Evolutionary conservation across 2,888 invertebrate genomes (phyloP).

Genomic region (Caenorhabditis afra): DNA sequence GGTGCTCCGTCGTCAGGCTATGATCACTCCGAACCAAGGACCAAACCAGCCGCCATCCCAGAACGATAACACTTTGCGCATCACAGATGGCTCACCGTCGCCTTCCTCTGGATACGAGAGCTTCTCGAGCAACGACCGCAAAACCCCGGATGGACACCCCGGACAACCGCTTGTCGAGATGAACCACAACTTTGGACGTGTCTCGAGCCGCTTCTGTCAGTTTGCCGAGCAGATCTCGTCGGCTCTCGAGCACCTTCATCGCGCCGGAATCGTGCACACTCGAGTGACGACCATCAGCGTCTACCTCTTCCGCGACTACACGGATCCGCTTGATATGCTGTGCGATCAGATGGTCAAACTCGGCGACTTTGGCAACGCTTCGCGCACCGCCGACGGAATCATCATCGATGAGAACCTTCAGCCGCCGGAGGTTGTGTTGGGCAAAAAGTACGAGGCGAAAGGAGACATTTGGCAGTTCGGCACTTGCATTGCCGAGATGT

Average conservation of each 20-base stretch:
- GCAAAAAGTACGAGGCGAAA: slow-evolving; percentile 57
- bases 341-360: slow-evolving; percentile 65
- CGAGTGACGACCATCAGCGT: slow-evolving; percentile 57
- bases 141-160: slow-evolving; percentile 18
- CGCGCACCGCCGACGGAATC: slow-evolving; percentile 27
- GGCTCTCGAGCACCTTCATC: slow-evolving; percentile 59
- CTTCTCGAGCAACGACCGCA: slow-evolving; percentile 39
- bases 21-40: slow-evolving; percentile 18
- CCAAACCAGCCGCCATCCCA: slow-evolving; percentile 1
- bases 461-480: slow-evolving; percentile 69
- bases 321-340: slow-evolving; percentile 58
- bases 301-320: slow-evolving; percentile 56
- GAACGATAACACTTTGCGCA: slow-evolving; percentile 15
- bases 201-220: slow-evolving; percentile 51
- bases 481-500: slow-evolving; percentile 62
- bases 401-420: slow-evolving; percentile 45
- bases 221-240: slow-evolving; percentile 62
- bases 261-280: slow-evolving; percentile 56
- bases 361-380: slow-evolving; percentile 60
- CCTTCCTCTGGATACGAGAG: slow-evolving; percentile 66
- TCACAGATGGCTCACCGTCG: slow-evolving; percentile 49
- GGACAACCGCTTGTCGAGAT: not conserved
- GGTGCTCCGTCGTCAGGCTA: slow-evolving; percentile 40
- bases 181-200: slow-evolving; percentile 11
- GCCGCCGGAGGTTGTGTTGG: slow-evolving; percentile 63